phyloP scores from a whole-genome alignment of 2,113 vertebrate species.

The Psettodes erumei region DNA sequence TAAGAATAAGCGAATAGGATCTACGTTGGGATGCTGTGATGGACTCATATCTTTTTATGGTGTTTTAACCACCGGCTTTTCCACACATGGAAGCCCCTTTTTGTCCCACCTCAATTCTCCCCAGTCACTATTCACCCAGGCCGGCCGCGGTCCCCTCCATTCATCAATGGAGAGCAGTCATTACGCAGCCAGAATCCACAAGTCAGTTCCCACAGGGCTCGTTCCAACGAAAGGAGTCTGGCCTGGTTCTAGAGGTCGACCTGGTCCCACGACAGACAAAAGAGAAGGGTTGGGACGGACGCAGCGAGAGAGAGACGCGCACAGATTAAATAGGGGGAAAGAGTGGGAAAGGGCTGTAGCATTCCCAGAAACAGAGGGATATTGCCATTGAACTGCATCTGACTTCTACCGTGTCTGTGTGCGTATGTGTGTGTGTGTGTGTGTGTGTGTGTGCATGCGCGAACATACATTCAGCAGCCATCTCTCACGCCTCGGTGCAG shows the following conservation, averaged over 20 bases:
- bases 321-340: not conserved
- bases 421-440: slow-evolving; percentile 2
- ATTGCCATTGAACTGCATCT: slow-evolving; percentile 31
- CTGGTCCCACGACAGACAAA: slow-evolving; percentile 64
- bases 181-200: slow-evolving; percentile 64
- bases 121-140: slow-evolving; percentile 45
- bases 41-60: slow-evolving; percentile 40
- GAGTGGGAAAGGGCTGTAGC: slow-evolving; percentile 27
- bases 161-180: slow-evolving; percentile 59
- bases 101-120: slow-evolving; percentile 28
- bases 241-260: slow-evolving; percentile 54
- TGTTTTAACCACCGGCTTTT: slow-evolving; percentile 19
- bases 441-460: slow-evolving; percentile 6
- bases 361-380: slow-evolving; percentile 24
- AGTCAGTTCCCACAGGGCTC: slow-evolving; percentile 69
- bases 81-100: slow-evolving; percentile 5
- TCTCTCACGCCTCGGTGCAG: slow-evolving; percentile 50
- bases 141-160: slow-evolving; percentile 39
- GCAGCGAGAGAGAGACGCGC: not conserved
- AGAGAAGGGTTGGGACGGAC: slow-evolving; percentile 22
- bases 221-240: slow-evolving; percentile 31
- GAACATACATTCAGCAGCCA: slow-evolving; percentile 8
- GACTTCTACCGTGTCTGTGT: slow-evolving; percentile 15
- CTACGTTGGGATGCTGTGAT: too few relatives aligned
- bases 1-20: slow-evolving; percentile 15